A percentile compares a stretch with the other conserved stretches of the same genome.
These are phyloP conservation scores for Temnothorax curvispinosus DNA, from an alignment of 1,140 invertebrate species.

Conservation along the genomic window DNA sequence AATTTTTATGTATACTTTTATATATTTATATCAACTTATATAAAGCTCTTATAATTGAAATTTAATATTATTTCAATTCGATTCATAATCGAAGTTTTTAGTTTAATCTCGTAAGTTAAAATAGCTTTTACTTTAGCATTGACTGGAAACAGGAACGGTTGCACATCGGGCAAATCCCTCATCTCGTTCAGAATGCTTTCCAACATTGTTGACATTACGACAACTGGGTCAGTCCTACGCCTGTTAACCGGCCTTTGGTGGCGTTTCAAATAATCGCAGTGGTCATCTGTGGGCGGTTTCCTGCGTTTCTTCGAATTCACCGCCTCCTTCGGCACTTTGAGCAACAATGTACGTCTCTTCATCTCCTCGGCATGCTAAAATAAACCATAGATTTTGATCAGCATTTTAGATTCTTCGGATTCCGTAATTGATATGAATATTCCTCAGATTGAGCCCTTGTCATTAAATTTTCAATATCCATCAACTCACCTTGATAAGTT, in stretches of 20 bases:
- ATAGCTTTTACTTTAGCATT: constrained; percentile 91
- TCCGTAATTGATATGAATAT: neutral
- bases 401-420: neutral
- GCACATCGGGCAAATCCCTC: constrained; percentile 95
- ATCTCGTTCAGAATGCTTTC: constrained; percentile 98
- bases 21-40: neutral
- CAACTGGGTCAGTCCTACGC: constrained; percentile 97
- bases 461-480: neutral
- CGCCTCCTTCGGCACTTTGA: constrained; percentile 94
- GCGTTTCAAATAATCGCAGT: constrained; percentile 97
- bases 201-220: constrained; percentile 96
- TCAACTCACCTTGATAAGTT: constrained; percentile 90
- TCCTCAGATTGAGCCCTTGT: neutral
- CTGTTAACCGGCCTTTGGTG: constrained; percentile 96
- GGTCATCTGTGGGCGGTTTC: constrained; percentile 90
- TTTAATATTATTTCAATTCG: constrained; percentile 18
- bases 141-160: constrained; percentile 97
- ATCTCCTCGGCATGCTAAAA: constrained; percentile 92
- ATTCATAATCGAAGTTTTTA: neutral
- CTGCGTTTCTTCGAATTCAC: constrained; percentile 89
- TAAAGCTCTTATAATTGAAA: constrained; percentile 10
- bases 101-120: neutral
- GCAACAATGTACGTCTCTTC: constrained; percentile 91
- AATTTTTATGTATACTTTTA: neutral
- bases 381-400: neutral